Evolutionary conservation across 2,113 vertebrate species (phyloP), one percentile per base, ranked within the genome.

Genomic region (Amphiprion ocellaris): DNA sequence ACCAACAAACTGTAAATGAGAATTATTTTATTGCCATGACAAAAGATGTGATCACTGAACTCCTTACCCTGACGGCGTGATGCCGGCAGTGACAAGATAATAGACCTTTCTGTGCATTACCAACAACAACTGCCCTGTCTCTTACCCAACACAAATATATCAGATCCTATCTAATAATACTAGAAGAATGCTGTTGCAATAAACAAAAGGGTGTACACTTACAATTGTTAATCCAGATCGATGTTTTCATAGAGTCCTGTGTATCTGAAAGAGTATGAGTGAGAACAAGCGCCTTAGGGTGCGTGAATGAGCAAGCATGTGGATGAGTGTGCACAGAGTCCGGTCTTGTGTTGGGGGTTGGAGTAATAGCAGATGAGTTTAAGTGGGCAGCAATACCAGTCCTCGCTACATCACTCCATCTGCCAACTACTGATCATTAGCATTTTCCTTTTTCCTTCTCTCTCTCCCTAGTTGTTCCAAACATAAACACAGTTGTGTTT

Each of bases 121-220:
- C 23, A 68, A 46, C 81, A 79, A 69, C 68, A 54, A 74, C 72
- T 63, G 26, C 37, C 62, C 21, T 41, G 19, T 52, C 52, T 68
- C 54, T 21, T 14, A n/a, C n/a, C 56, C 23, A 21, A 26, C 50
- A 60, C 1, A 59, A 61, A 47, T 12, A 17, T 62, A 77, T 81
- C 15, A 68, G 17, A 80, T 81, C 14, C 61, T 39, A 0, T 44
- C 24, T 72, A 72, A 80, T 67, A 71, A 82, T 41, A n/a, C 19
- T 14, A 17, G 10, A 77, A 61, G 41, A 86, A 70, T 55, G 28
- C 12, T 1, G 4, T 9, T 62, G 7, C 76, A 58, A 17, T 33
- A 68, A 74, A 85, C 26, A 78, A 82, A 82, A 70, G 49, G 26
- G 56, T 84, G 59, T 76, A 2, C 53, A 85, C 82, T 87, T 84